Percentiles rank a stretch among this genome's conserved stretches.
phyloP scores from a whole-genome alignment of 2,888 invertebrate species.

The Metallyticus violacea region DNA sequence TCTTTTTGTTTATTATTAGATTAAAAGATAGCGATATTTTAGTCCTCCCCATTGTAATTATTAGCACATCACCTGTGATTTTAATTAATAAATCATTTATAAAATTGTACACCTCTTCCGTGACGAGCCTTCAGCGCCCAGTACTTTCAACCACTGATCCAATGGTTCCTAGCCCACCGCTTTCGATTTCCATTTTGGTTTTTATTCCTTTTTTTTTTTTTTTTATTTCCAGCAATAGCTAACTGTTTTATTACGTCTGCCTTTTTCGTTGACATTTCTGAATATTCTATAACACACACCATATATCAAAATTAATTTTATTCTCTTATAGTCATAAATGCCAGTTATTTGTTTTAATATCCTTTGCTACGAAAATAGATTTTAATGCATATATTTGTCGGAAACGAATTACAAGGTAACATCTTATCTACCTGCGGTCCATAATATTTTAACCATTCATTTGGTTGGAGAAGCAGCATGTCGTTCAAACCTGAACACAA shows the following conservation, averaged over 20 bases:
- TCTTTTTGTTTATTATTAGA: slow-evolving; percentile 6
- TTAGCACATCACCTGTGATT: background rate
- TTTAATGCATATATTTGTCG: too few species aligned
- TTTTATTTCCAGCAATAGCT: background rate
- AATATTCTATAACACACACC: background rate
- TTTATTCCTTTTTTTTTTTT: background rate
- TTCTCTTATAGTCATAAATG: background rate
- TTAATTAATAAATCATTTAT: background rate
- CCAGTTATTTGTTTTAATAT: background rate
- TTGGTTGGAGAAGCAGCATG: too few species aligned
- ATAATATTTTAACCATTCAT: too few species aligned
- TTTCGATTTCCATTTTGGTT: background rate
- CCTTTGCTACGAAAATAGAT: background rate
- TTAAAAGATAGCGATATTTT: slow-evolving; percentile 2
- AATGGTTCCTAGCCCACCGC: background rate
- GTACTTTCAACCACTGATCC: background rate
- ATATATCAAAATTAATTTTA: background rate
- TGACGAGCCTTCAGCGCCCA: background rate
- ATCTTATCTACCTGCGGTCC: too few species aligned
- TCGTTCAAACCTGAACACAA: too few species aligned
- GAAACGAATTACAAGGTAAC: too few species aligned
- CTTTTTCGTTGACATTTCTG: background rate
- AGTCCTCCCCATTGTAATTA: background rate
- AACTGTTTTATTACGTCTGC: background rate
- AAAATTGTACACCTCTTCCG: background rate